Evolutionary conservation across 1,140 invertebrate species (phyloP), one percentile per base, ranked within the genome.

Genomic region (Achroia grisella): DNA sequence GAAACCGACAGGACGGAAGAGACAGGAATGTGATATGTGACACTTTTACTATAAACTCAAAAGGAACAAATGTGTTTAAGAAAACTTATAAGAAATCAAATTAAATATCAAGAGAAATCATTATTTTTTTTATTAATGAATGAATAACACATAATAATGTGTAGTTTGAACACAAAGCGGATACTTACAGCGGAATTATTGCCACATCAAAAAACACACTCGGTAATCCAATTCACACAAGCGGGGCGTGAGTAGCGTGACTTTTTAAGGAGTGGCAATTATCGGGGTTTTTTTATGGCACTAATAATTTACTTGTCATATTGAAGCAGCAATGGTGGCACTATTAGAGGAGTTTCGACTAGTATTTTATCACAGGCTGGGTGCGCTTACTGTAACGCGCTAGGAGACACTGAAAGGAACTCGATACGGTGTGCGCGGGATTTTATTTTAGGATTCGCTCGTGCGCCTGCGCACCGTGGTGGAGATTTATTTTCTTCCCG

Each of bases 291-390:
- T 35, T 17, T 42, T 11, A 48, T 11, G 23, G 27, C 47, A 49
- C 47, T 43, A 8, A 11, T 10, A 40, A 62, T 62, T 80, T 82
- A 82, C 75, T 82, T 82, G 73, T 72, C 78, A 82, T 66, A 37
- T 67, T 71, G 62, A 51, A 45, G 64, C 27, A 42, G 44, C 32
- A 48, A 44, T 48, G 44, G 47, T 49, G 48, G 55, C 50, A 61
- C 55, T 62, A 49, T n/a, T 43, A 14, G 23, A 29, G 41, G n/a
- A n/a, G 35, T 46, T 44, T 49, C 42, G 74, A 75, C 71, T 79
- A 74, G 75, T 23, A 53, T 52, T 61, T 23, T 66, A 70, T 70
- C 69, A 76, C 67, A 66, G 71, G 63, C 47, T 52, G 32, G 51
- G 58, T 68, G 41, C 52, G 48, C 50, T 37, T 44, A 15, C 12